Evolutionary conservation across 1,140 invertebrate genomes (phyloP).

Genomic region (Pectinophora gossypiella): DNA sequence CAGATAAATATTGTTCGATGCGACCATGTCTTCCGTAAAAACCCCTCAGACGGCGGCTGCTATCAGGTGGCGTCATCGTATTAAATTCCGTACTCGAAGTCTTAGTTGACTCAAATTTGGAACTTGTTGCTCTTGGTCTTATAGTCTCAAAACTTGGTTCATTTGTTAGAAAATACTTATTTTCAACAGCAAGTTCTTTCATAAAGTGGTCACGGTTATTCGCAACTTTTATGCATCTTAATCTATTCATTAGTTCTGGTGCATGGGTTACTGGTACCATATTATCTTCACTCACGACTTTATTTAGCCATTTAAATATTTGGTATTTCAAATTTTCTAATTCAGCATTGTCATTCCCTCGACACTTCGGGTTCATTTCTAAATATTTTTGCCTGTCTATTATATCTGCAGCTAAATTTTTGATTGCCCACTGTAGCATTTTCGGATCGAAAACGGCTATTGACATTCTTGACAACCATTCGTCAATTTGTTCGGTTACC

Average conservation of each 20-base stretch:
- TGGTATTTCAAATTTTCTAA: slow-evolving; percentile 20
- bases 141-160: background rate
- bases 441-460: background rate
- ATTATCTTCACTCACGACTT: slow-evolving; percentile 9
- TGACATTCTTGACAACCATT: background rate
- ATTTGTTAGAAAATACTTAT: background rate
- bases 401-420: slow-evolving; percentile 10
- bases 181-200: background rate
- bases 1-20: background rate
- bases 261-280: slow-evolving; percentile 7
- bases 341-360: slow-evolving; percentile 11
- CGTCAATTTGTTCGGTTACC: background rate
- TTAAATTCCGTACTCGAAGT: background rate
- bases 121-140: background rate
- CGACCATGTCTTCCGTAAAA: background rate
- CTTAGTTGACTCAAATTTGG: background rate
- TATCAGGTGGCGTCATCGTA: background rate
- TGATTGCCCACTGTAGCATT: background rate
- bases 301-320: slow-evolving; percentile 23
- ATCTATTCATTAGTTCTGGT: slow-evolving; percentile 12
- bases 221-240: background rate
- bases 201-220: background rate
- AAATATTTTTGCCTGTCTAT: slow-evolving; percentile 13
- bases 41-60: too few species aligned
- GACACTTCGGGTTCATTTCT: slow-evolving; percentile 8